Conservation (phyloP, 2,797 vertebrate genomes). For the Sciurus carolinensis region DNA sequence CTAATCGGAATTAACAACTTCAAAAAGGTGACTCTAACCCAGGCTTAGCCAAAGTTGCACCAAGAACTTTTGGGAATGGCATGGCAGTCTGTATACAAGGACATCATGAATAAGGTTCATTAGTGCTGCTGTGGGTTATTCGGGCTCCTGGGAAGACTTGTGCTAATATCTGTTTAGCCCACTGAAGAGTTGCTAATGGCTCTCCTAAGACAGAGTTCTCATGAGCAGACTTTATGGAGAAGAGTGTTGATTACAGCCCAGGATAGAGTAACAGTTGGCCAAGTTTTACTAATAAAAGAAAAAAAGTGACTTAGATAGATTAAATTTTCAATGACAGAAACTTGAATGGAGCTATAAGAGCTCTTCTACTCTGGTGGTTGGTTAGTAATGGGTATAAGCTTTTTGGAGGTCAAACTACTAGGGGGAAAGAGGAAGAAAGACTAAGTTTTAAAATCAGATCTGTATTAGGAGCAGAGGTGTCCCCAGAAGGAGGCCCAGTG, state of each 20-base stretch:
- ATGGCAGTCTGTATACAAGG: neutral
- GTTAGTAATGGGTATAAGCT: neutral
- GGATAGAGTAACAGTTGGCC: neutral
- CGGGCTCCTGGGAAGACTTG: neutral
- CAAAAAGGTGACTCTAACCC: neutral
- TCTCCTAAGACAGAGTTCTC: neutral
- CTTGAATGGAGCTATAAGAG: neutral
- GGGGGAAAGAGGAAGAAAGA: neutral
- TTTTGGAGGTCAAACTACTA: neutral
- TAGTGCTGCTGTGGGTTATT: neutral
- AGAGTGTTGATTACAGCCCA: neutral
- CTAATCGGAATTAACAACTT: neutral
- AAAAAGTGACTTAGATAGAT: neutral
- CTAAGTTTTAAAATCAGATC: neutral
- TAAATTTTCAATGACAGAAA: slow-evolving; percentile 5
- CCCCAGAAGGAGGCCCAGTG: neutral
- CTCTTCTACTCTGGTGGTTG: neutral
- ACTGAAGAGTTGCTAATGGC: neutral
- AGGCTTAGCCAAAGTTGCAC: neutral
- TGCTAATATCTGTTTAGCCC: neutral
- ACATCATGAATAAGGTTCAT: neutral
- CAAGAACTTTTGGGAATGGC: neutral
- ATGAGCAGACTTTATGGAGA: neutral
- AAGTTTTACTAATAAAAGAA: neutral
- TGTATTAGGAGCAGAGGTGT: neutral